These are phyloP conservation scores for Oreamnos americanus DNA, from an alignment of 2,113 vertebrate species.

Conservation along the genomic window DNA sequence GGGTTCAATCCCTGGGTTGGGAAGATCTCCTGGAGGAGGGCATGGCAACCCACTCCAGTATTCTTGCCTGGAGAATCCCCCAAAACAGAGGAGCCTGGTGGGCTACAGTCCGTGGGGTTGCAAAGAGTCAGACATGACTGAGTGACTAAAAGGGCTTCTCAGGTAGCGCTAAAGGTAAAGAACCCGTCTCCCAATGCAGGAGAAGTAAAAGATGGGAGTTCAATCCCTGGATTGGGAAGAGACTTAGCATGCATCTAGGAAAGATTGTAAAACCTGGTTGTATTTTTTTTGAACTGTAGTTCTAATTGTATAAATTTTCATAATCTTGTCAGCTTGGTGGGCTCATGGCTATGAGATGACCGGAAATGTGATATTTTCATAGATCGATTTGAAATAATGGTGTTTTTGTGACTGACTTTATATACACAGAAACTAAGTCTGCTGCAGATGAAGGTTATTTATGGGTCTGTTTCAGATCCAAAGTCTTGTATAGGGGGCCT, in stretches of 20 bases:
- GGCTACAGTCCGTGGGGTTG: background rate
- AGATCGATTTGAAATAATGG: background rate
- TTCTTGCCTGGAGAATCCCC: background rate
- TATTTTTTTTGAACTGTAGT: background rate
- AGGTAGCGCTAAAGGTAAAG: background rate
- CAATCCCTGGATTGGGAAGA: background rate
- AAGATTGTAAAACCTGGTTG: background rate
- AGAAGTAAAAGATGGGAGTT: background rate
- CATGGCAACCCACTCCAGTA: background rate
- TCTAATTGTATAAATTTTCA: background rate
- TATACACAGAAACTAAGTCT: background rate
- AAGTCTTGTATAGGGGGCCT: background rate
- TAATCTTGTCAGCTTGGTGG: background rate
- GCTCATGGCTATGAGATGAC: background rate
- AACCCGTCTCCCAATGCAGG: background rate
- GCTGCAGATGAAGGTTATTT: background rate
- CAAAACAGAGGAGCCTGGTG: background rate
- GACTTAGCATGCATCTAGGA: background rate
- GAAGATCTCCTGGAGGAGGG: background rate
- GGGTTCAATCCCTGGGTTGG: background rate
- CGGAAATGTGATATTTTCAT: background rate
- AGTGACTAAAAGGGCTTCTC: background rate
- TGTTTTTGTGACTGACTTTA: background rate
- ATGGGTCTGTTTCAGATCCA: slow-evolving; percentile 6
- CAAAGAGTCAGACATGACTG: background rate